Conservation (phyloP, 2,888 invertebrate genomes). For the Apocheima hispidaria region DNA sequence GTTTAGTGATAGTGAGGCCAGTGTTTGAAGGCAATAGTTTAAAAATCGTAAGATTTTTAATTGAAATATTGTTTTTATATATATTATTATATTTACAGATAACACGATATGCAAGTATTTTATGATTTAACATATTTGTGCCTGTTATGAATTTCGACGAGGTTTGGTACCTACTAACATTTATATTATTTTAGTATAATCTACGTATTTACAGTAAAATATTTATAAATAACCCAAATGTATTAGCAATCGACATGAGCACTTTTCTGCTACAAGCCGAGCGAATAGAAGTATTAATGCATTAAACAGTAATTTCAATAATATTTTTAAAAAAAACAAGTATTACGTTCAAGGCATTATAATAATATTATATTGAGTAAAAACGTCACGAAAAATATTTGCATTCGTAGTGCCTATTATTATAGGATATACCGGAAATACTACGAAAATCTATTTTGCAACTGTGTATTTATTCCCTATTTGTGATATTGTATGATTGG, state of each 20-base stretch:
- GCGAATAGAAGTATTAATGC: constrained; percentile 19
- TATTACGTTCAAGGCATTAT: constrained; percentile 38
- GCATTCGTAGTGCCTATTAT: constrained; percentile 62
- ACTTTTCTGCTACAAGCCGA: constrained; percentile 27
- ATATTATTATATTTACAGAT: constrained; percentile 19
- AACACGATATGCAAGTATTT: constrained; percentile 15
- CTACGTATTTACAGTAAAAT: not conserved
- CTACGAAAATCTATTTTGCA: constrained; percentile 48
- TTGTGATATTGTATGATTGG: constrained; percentile 63
- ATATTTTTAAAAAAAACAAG: constrained; percentile 35
- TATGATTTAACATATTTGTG: constrained; percentile 8
- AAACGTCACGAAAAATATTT: constrained; percentile 49
- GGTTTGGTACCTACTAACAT: not conserved
- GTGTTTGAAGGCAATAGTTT: constrained; percentile 69
- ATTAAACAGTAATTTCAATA: constrained; percentile 12
- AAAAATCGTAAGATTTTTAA: constrained; percentile 35
- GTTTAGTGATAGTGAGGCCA: constrained; percentile 75
- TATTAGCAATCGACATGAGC: not conserved
- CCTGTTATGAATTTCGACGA: not conserved
- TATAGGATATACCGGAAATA: constrained; percentile 53
- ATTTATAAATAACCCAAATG: not conserved
- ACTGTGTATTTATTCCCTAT: constrained; percentile 55
- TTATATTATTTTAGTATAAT: no score
- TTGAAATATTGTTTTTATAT: constrained; percentile 26
- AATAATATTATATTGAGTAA: not conserved